Base-by-base conservation (phyloP, 2,888 invertebrate species). In the Hartigia nigra region DNA sequence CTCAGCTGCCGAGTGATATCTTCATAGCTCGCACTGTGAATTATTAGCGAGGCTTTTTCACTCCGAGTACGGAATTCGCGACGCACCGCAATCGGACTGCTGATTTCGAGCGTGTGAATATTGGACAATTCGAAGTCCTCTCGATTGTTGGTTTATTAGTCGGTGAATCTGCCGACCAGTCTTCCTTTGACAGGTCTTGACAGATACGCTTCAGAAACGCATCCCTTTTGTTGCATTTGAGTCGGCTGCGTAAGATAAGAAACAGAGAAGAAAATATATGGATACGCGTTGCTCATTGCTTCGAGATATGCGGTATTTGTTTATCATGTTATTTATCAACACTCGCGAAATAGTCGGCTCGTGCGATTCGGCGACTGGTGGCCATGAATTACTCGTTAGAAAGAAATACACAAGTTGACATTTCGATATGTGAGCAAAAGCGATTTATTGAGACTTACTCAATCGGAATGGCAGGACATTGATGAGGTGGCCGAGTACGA, bases 1-100 rank as follows among this genome's bases (percentile, higher is more conserved):
- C 81, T 79, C 82, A 82, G 80, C 82, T 78, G 81, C 78, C 83
- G 82, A 87, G 87, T 89, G 89, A 89, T 89, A 89, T 89, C 90
- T 89, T 88, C 86, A 88, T 90, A 86, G 85, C 82, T 83, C 77
- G 79, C 78, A 74, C 78, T 82, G 82, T 87, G 85, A 88, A 86
- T 87, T 88, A 87, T 88, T 85, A 84, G 84, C 81, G 82, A 81
- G 78, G 80, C 77, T 83, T 82, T 84, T 86, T 84, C 81, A 74
- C 76, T n/a, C 31, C 55, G 9, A 55, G 55, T 55, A 23, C 9
- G 55, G 79, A 77, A 84, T 81, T 76, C 79, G 80, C 76, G 55
- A 55, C 23, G 55, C 23, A 55, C 23, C 55, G 55, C 55, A 23
- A 55, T 55, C 23, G 55, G 55, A 55, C 23, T 55, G 55, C 55